Evolutionary conservation across 2,797 vertebrate genomes (phyloP).

Genomic region (Macrochelys suwanniensis): DNA sequence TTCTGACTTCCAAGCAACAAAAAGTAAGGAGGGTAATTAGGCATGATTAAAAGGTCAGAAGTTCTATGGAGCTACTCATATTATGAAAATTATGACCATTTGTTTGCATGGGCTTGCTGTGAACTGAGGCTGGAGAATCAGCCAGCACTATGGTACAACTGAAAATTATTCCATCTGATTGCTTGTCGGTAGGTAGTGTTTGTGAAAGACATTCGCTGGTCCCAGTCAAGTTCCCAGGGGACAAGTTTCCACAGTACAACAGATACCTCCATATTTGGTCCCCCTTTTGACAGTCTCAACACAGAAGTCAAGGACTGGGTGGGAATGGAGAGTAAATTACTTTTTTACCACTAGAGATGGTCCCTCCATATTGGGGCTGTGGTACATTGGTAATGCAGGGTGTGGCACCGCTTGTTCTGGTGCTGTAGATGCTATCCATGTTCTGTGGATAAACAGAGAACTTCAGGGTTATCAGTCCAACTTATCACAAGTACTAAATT

Average conservation of each 20-base stretch:
- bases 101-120: conserved; percentile 26
- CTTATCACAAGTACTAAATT: conserved; percentile 48
- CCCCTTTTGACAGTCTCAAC: conserved; percentile 33
- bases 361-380: conserved; percentile 48
- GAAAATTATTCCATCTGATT: conserved; percentile 9
- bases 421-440: conserved; percentile 52
- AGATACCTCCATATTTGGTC: not conserved
- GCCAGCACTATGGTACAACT: not conserved
- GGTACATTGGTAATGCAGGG: conserved; percentile 35
- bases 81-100: not conserved
- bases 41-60: not conserved
- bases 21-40: not conserved
- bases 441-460: conserved; percentile 72
- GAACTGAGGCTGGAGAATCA: conserved; percentile 31
- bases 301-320: conserved; percentile 55
- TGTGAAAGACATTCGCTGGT: conserved; percentile 15
- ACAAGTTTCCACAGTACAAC: not conserved
- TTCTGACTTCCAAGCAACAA: not conserved
- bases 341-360: conserved; percentile 36
- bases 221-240: conserved; percentile 3
- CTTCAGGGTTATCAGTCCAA: conserved; percentile 66
- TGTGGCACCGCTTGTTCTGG: conserved; percentile 37
- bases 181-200: not conserved
- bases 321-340: conserved; percentile 45
- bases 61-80: conserved; percentile 6